Conservation (phyloP, 2,888 invertebrate species). For the Rotaria macrura region DNA sequence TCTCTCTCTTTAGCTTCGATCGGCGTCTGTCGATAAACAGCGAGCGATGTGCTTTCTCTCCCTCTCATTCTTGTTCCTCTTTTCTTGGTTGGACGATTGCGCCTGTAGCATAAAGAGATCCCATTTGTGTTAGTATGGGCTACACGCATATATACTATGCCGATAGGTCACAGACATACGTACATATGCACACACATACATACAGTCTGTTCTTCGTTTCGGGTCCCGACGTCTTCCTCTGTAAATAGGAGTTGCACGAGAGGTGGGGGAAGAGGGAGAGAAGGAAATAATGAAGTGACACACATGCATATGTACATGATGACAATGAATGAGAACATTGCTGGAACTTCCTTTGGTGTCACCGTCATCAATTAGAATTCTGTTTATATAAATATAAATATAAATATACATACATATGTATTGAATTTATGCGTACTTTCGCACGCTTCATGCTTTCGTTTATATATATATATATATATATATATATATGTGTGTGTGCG, state of each 20-base stretch:
- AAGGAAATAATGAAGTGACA: conserved; percentile 10
- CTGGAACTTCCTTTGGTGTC: not conserved
- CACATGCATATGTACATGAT: not conserved
- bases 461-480: not conserved
- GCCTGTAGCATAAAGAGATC: conserved; percentile 11
- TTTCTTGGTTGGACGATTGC: conserved; percentile 4
- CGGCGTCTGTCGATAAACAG: not conserved
- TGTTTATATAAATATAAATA: conserved; percentile 6
- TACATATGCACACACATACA: not conserved
- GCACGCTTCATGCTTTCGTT: not conserved
- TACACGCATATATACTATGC: not conserved
- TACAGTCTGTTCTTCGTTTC: not conserved
- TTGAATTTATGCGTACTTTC: not conserved
- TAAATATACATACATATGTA: not conserved
- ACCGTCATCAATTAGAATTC: not conserved
- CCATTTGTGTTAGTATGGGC: not conserved
- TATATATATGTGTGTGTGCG: no score
- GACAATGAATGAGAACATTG: not conserved
- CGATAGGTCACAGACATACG: conserved; percentile 2
- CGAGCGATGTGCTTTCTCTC: not conserved
- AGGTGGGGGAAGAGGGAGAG: not conserved
- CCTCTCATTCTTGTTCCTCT: not conserved
- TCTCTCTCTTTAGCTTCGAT: not conserved
- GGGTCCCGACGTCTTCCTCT: not conserved
- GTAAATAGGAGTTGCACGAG: not conserved